Conservation (phyloP, 2,113 vertebrate genomes). For the Centropus bengalensis region DNA sequence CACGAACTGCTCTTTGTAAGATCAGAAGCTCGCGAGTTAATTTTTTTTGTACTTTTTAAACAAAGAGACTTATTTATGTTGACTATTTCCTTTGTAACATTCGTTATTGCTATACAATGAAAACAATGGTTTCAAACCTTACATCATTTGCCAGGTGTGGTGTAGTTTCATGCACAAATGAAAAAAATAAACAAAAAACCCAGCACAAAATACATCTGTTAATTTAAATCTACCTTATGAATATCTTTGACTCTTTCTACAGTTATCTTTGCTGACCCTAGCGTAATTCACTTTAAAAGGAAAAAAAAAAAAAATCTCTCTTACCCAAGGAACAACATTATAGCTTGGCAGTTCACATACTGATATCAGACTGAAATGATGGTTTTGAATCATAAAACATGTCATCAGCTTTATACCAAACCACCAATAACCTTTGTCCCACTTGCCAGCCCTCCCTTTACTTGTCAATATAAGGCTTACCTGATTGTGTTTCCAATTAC, state of each 20-base stretch:
- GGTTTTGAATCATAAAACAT: constrained; percentile 90
- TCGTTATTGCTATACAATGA: neutral
- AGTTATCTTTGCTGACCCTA: constrained; percentile 80
- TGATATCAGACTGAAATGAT: constrained; percentile 90
- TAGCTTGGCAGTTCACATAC: constrained; percentile 86
- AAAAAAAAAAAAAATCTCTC: constrained; percentile 66
- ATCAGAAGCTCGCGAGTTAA: constrained; percentile 47
- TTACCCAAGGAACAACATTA: constrained; percentile 81
- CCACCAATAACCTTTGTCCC: constrained; percentile 87
- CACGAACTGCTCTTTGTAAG: constrained; percentile 44
- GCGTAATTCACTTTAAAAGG: constrained; percentile 79
- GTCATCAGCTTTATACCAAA: constrained; percentile 89
- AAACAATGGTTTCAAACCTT: constrained; percentile 19
- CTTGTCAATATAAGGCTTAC: constrained; percentile 84
- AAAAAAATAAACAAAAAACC: constrained; percentile 9
- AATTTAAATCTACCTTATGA: constrained; percentile 54
- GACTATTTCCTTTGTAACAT: constrained; percentile 44
- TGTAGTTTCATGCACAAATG: constrained; percentile 2
- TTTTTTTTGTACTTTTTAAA: constrained; percentile 51
- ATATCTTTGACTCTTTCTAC: constrained; percentile 73
- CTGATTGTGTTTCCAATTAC: constrained; percentile 97
- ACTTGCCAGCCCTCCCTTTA: constrained; percentile 84
- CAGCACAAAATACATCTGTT: neutral
- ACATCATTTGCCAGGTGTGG: constrained; percentile 1
- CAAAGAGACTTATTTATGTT: constrained; percentile 36